Percentiles rank a stretch among this genome's conserved stretches.
These are phyloP conservation scores for Epinephelus moara DNA, from an alignment of 2,113 vertebrate species.

Conservation along the genomic window DNA sequence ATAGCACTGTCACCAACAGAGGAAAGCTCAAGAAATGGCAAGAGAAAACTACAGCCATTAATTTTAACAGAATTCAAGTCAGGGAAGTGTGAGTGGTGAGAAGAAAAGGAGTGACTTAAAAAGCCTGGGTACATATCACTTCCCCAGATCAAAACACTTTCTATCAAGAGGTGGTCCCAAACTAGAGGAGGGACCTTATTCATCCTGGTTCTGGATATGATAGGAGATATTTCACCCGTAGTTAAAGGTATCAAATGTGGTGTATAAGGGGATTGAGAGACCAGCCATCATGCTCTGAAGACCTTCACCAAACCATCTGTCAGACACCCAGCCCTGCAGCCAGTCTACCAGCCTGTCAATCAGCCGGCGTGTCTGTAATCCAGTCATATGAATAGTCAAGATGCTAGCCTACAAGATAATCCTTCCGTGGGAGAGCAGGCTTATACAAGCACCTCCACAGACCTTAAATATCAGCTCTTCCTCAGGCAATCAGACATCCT, in stretches of 20 bases:
- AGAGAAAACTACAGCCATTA: neutral
- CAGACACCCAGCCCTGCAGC: neutral
- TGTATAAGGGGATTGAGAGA: neutral
- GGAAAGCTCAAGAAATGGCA: neutral
- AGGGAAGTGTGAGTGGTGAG: neutral
- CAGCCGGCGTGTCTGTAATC: neutral
- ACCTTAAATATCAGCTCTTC: neutral
- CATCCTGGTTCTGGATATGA: neutral
- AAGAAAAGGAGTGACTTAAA: neutral
- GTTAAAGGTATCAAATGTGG: neutral
- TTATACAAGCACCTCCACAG: neutral
- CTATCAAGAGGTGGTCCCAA: neutral
- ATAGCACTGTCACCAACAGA: no score
- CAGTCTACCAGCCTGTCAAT: neutral
- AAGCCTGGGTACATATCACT: neutral
- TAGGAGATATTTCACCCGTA: neutral
- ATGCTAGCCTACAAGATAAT: conserved; percentile 6
- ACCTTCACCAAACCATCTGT: neutral
- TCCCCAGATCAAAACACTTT: neutral
- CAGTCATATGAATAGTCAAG: conserved; percentile 21
- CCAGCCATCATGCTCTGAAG: neutral
- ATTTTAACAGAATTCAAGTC: neutral
- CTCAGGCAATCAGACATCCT: neutral
- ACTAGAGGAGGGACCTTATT: neutral
- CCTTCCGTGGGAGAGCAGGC: neutral